Evolutionary conservation across 2,113 vertebrate genomes (phyloP).

Genomic region (Syrmaticus mikado): DNA sequence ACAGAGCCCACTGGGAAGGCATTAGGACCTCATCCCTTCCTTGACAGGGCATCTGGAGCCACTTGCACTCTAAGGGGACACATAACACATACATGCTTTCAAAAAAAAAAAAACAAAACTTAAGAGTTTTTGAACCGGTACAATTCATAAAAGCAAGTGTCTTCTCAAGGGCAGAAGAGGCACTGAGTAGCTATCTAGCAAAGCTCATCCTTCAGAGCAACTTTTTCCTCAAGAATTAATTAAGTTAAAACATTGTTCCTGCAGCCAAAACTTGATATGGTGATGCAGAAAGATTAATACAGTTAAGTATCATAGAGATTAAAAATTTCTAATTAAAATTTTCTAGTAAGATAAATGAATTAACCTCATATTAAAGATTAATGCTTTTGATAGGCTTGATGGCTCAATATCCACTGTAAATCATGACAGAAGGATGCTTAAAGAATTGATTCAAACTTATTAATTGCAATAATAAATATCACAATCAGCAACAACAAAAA

Average conservation of each 20-base stretch:
- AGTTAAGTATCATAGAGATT: conserved; percentile 11
- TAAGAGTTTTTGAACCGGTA: not conserved
- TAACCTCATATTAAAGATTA: conserved; percentile 51
- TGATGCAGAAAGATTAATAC: conserved; percentile 47
- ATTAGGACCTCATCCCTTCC: not conserved
- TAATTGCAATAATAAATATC: conserved; percentile 58
- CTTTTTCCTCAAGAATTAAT: not conserved
- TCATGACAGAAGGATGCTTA: conserved; percentile 28
- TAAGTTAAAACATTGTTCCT: conserved; percentile 38
- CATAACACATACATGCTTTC: not conserved
- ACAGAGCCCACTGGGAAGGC: not conserved
- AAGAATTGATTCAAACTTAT: conserved; percentile 47
- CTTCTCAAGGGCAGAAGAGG: not conserved
- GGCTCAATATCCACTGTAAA: conserved; percentile 42
- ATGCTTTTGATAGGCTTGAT: conserved; percentile 61
- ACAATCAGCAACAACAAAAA: not conserved
- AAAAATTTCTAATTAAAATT: conserved; percentile 67
- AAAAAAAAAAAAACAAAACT: not conserved
- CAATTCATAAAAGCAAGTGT: not conserved
- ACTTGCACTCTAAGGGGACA: not conserved
- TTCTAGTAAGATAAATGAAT: conserved; percentile 63
- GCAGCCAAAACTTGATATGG: conserved; percentile 35
- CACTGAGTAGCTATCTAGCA: not conserved
- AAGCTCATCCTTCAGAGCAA: not conserved
- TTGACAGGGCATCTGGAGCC: not conserved